These are phyloP conservation scores for Polymixis lichenea DNA, from an alignment of 2,888 invertebrate species.

Conservation along the genomic window DNA sequence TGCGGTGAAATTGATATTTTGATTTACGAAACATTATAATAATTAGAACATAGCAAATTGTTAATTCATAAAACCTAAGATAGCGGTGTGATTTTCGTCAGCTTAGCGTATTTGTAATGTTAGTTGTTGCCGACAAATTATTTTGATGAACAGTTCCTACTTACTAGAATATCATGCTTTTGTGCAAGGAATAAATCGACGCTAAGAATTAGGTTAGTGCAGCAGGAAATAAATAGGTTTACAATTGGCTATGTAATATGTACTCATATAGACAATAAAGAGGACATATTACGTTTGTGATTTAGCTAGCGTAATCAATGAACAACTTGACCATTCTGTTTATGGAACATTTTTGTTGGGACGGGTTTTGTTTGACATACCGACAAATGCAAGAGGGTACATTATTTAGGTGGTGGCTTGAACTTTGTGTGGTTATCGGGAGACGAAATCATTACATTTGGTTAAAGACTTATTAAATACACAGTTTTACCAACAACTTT, in stretches of 20 bases:
- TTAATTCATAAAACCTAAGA: conserved; percentile 27
- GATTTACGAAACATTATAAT: conserved; percentile 13
- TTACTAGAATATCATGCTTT: not conserved
- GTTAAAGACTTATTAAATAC: not conserved
- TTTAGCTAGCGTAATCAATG: conserved; percentile 7
- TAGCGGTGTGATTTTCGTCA: conserved; percentile 37
- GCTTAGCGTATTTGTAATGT: conserved; percentile 36
- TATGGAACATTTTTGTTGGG: not conserved
- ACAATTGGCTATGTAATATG: conserved; percentile 22
- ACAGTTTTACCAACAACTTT: not conserved
- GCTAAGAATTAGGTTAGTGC: not conserved
- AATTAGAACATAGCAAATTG: conserved; percentile 13
- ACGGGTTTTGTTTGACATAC: not conserved
- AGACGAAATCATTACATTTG: not conserved
- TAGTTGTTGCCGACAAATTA: conserved; percentile 28
- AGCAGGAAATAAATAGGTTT: conserved; percentile 14
- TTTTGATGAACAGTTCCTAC: not conserved
- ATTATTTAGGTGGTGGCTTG: conserved; percentile 6
- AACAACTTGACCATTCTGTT: not conserved
- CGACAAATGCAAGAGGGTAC: not conserved
- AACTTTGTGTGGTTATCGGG: not conserved
- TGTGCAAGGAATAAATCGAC: not conserved
- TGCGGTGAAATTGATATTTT: conserved; percentile 34
- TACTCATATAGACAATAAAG: conserved; percentile 2
- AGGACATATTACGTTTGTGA: conserved; percentile 16